Conservation (phyloP, 2,888 invertebrate species). For the Drosophila mulleri region DNA sequence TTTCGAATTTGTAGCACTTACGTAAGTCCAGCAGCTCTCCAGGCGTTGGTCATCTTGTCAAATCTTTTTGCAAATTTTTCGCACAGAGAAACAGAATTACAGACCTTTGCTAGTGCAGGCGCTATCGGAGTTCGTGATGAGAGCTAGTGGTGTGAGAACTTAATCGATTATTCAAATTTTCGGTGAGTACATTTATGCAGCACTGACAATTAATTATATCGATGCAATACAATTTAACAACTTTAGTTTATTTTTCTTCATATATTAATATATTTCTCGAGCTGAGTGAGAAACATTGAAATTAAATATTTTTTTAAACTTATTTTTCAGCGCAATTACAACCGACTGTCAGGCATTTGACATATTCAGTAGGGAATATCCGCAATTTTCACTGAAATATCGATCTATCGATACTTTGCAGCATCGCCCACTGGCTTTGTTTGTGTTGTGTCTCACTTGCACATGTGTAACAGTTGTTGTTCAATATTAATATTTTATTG, state of each 20-base stretch:
- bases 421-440: slow-evolving; percentile 34
- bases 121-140: slow-evolving; percentile 41
- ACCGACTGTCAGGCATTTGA: background rate
- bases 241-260: too few relatives aligned
- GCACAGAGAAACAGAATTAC: slow-evolving; percentile 38
- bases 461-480: slow-evolving; percentile 42
- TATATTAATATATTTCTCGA: background rate
- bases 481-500: slow-evolving; percentile 26
- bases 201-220: background rate
- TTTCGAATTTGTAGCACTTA: slow-evolving; percentile 85
- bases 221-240: background rate
- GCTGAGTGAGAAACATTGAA: background rate
- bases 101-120: slow-evolving; percentile 43
- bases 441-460: slow-evolving; percentile 58
- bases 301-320: background rate
- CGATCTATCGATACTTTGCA: slow-evolving; percentile 15
- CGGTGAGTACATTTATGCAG: background rate
- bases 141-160: slow-evolving; percentile 9
- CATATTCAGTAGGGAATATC: background rate
- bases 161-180: slow-evolving; percentile 16
- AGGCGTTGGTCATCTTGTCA: slow-evolving; percentile 89
- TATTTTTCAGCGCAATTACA: too few relatives aligned
- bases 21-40: slow-evolving; percentile 94
- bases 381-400: background rate
- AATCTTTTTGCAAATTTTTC: slow-evolving; percentile 45